Evolutionary conservation across 64 coral and sea anemone genomes (phyloP).

Genomic region (Porites lutea): DNA sequence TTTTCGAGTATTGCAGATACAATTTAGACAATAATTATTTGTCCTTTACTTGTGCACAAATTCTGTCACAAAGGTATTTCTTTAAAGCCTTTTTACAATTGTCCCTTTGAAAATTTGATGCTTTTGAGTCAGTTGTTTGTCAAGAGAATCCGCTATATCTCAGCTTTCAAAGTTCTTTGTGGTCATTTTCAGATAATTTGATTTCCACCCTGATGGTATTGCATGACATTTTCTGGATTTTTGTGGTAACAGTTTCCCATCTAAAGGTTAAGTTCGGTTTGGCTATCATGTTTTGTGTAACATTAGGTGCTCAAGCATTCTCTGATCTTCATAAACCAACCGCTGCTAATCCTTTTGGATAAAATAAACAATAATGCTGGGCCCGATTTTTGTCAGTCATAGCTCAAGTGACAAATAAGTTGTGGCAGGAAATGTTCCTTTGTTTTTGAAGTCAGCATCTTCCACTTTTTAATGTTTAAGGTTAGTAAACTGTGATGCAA

Average conservation of each 20-base stretch:
- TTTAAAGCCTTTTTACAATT: neutral
- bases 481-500: neutral
- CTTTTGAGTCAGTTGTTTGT: neutral
- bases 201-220: constrained; percentile 5
- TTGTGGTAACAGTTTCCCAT: constrained; percentile 47
- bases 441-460: neutral
- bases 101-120: neutral
- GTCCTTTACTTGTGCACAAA: neutral
- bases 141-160: neutral
- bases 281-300: neutral
- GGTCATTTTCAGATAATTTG: neutral
- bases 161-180: neutral
- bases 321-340: neutral
- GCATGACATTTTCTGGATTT: constrained; percentile 82
- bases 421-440: neutral
- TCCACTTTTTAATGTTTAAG: neutral
- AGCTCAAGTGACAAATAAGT: neutral
- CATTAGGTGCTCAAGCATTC: neutral
- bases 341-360: constrained; percentile 16
- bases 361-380: constrained; percentile 16
- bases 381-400: too few species aligned
- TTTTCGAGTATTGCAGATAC: too few species aligned
- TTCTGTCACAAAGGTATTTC: constrained; percentile 22
- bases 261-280: constrained; percentile 26
- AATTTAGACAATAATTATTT: neutral